Base-by-base conservation (phyloP, 2,113 vertebrate genomes). In the Macroglossus sobrinus region DNA sequence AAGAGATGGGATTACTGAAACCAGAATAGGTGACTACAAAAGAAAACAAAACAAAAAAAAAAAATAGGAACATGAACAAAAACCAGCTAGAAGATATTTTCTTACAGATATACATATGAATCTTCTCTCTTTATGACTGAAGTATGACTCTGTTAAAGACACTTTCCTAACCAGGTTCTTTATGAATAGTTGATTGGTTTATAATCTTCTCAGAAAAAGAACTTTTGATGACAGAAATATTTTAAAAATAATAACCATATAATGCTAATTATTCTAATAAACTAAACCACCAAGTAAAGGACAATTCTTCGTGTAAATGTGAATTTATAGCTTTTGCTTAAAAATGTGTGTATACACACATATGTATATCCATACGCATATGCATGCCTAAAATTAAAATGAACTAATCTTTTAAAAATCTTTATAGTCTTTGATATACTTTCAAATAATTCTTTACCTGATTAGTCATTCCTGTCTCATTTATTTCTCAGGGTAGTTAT, bases 351-450 rank as follows among this genome's bases (percentile, higher is more conserved):
- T 33, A 33, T n/a, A 50, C 7, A 68, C 10, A 43, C 7, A 40
- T 5, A 35, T 33, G 5, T 64, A 24, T 1, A 30, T 1, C 80
- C 21, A 45, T 38, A 87, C 15, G 85, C 3, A 89, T 28, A 86
- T 9, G 47, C 38, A 85, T 35, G 53, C 9, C 40, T 84, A 74
- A 95, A 79, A 84, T 93, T 28, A 82, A 38, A 94, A 82, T 57
- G 18, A 92, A 12, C 68, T 64, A 86, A 69, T 68, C 28, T 82
- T 94, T 53, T 86, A 71, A 24, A 97, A 78, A 81, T 28, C 38
- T n/a, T 91, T 68, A 55, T 14, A 81, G 79, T 91, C 71, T 97
- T 97, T 97, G 95, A 95, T 90, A 97, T 68, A 82, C 33, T 97
- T 90, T 0, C 12, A 98, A 94, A 97, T 80, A 96, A 78, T 88